Evolutionary conservation across 2,113 vertebrate species (phyloP).

Genomic region (Haliaeetus leucogaster): DNA sequence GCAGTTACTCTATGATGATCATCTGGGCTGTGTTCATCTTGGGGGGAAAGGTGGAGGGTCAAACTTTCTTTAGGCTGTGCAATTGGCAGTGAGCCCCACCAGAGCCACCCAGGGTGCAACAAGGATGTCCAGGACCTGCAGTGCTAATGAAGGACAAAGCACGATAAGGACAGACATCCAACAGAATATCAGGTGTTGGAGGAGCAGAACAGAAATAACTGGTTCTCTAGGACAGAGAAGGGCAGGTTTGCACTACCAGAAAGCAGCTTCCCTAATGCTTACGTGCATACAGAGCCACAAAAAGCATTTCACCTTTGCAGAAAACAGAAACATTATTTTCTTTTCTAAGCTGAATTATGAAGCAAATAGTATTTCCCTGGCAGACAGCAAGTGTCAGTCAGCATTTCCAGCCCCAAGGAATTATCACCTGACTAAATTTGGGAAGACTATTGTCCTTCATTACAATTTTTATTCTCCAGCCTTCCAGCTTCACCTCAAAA

Average conservation of each 20-base stretch:
- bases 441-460: not conserved
- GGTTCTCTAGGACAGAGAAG: not conserved
- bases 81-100: not conserved
- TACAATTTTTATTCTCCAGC: not conserved
- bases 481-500: not conserved
- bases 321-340: not conserved
- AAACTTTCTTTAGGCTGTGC: not conserved
- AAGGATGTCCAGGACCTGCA: not conserved
- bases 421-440: not conserved
- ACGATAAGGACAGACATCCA: not conserved
- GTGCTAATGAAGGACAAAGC: not conserved
- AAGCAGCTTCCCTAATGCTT: not conserved
- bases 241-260: not conserved
- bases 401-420: not conserved
- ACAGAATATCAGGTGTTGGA: not conserved
- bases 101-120: rapidly evolving
- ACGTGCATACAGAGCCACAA: not conserved
- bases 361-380: not conserved
- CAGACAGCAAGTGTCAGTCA: not conserved
- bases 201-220: not conserved
- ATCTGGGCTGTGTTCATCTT: not conserved
- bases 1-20: not conserved
- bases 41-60: not conserved
- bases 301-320: not conserved
- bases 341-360: not conserved